Evolutionary conservation across 2,113 vertebrate genomes (phyloP).

Genomic region (Atlantisia rogersi): DNA sequence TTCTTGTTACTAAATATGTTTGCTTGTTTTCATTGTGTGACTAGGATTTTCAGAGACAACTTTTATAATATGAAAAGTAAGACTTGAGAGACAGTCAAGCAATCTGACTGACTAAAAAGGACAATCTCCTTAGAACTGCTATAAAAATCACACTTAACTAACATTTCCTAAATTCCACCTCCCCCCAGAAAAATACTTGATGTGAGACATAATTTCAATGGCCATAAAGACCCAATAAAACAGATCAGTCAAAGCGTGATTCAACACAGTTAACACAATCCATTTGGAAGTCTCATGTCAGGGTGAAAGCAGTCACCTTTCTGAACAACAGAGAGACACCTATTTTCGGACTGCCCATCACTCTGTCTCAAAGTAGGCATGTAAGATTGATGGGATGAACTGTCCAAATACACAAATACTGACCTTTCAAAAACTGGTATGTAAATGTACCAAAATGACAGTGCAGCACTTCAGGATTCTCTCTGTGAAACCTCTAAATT

Average conservation of each 20-base stretch:
- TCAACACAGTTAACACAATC: neutral
- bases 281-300: neutral
- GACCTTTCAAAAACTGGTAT: neutral
- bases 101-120: neutral
- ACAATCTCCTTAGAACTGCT: accelerated
- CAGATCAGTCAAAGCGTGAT: neutral
- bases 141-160: neutral
- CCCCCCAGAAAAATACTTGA: neutral
- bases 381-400: neutral
- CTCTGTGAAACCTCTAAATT: neutral
- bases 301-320: neutral
- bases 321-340: neutral
- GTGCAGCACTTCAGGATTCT: neutral
- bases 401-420: neutral
- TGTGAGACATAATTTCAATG: neutral
- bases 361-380: neutral
- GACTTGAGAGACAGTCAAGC: neutral
- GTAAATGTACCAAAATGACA: neutral
- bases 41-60: neutral
- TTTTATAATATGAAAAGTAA: neutral
- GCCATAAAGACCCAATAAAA: neutral
- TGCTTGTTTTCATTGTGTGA: neutral
- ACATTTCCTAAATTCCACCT: neutral
- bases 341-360: neutral
- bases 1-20: neutral